Evolutionary conservation across 2,113 vertebrate species (phyloP).

Genomic region (Pan troglodytes): DNA sequence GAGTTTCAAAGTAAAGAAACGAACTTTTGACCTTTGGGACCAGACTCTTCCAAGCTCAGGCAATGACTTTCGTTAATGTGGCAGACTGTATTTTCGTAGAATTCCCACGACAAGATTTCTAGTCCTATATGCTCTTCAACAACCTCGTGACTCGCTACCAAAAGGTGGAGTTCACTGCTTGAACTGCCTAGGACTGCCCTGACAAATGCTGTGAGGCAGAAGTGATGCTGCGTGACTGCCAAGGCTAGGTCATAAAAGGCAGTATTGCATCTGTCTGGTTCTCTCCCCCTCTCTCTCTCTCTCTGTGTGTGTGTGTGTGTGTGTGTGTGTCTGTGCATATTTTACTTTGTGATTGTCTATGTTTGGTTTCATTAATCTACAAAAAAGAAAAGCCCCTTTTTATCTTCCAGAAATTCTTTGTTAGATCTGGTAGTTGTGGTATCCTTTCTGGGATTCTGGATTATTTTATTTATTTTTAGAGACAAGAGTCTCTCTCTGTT

Average conservation of each 20-base stretch:
- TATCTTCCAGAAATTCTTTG: background rate
- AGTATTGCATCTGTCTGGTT: too few relatives aligned
- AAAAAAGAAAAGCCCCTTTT: background rate
- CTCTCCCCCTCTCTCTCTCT: background rate
- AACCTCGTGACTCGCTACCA: background rate
- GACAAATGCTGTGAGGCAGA: background rate
- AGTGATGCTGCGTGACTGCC: background rate
- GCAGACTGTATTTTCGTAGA: background rate
- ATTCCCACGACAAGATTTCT: background rate
- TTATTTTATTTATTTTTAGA: background rate
- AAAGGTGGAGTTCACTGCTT: background rate
- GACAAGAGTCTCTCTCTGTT: too few relatives aligned
- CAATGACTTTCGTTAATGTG: background rate
- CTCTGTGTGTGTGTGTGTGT: too few relatives aligned
- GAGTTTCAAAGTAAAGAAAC: background rate
- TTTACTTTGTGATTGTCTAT: background rate
- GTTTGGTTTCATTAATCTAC: too few relatives aligned
- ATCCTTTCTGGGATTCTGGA: background rate
- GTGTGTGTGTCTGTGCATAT: background rate
- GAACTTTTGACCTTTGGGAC: background rate
- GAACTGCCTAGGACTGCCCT: background rate
- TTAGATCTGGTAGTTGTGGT: background rate
- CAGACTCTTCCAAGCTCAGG: background rate
- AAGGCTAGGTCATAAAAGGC: background rate
- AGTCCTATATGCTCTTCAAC: background rate